Evolutionary conservation across 2,797 vertebrate genomes (phyloP), one percentile per base, ranked within the genome.

Genomic region (Yasuhikotakia modesta): DNA sequence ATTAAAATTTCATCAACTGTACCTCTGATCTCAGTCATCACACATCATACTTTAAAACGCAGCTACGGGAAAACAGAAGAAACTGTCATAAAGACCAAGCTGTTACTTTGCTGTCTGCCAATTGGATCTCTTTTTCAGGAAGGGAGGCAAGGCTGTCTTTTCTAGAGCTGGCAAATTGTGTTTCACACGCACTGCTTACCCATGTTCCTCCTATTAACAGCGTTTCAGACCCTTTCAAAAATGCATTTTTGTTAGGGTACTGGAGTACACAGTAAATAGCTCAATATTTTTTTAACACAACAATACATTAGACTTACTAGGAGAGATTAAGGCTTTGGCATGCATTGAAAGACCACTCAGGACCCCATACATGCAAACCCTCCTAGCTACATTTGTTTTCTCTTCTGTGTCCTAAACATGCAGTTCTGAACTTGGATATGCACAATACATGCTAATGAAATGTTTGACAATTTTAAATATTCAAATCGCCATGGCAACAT

Each of bases 361-460:
- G 22, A 35, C 27, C 43, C 11, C 12, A 35, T 63, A 19, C 57
- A 53, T 27, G 35, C 22, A 8, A 16, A 21, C 16, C 11, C 63
- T 22, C n/a, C 45, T 16, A 7, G 30, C 60, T 24, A 27, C 13
- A 24, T 58, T 58, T 12, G 22, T 24, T 30, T 61, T 27, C 32
- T 30, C 19, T 53, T n/a, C 32, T 43, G 45, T 74, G 24, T 71
- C 22, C 16, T 21, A 48, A 24, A 50, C 45, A 73, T 21, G n/a
- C 57, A 50, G 57, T 63, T 63, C 27, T 21, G n/a, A 32, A 30
- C 17, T 45, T 24, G 10, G 19, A 53, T 52, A 52, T 66, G 32
- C 61, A 66, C 72, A 65, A 64, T 16, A 53, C 61, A 74, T 74
- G 21, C 60, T 43, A 74, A 74, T 65, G 7, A 43, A 22, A 70